Conservation (phyloP, 2,888 invertebrate species). For the Gnatocerus cornutus region DNA sequence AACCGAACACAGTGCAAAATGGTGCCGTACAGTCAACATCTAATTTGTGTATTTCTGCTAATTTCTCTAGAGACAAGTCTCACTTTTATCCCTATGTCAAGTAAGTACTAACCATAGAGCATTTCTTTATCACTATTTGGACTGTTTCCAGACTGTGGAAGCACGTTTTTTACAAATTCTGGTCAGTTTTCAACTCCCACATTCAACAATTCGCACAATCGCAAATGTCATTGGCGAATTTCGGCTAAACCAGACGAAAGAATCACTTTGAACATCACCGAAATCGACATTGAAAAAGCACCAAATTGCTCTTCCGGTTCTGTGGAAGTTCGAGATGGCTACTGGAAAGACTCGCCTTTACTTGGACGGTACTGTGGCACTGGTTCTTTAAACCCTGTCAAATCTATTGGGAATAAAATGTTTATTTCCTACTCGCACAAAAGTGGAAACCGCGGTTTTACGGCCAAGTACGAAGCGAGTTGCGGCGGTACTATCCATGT, state of each 20-base stretch:
- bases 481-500: constrained; percentile 94
- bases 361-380: constrained; percentile 89
- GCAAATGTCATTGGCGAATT: constrained; percentile 94
- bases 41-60: too few species aligned
- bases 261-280: constrained; percentile 92
- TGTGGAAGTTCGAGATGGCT: constrained; percentile 94
- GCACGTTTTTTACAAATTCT: constrained; percentile 88
- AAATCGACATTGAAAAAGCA: constrained; percentile 89
- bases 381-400: constrained; percentile 70
- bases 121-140: neutral
- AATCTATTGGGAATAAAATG: constrained; percentile 91
- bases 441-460: constrained; percentile 86
- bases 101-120: neutral
- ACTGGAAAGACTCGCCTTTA: constrained; percentile 91
- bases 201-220: constrained; percentile 68
- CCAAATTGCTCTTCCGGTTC: constrained; percentile 90
- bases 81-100: neutral
- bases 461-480: constrained; percentile 93
- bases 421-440: constrained; percentile 88
- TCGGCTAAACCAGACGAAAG: constrained; percentile 96
- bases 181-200: constrained; percentile 86
- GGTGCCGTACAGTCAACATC: too few species aligned
- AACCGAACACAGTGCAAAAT: too few species aligned
- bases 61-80: too few species aligned
- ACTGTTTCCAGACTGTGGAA: constrained; percentile 84